Conservation (phyloP, 1,140 invertebrate genomes). For the Contarinia nasturtii region DNA sequence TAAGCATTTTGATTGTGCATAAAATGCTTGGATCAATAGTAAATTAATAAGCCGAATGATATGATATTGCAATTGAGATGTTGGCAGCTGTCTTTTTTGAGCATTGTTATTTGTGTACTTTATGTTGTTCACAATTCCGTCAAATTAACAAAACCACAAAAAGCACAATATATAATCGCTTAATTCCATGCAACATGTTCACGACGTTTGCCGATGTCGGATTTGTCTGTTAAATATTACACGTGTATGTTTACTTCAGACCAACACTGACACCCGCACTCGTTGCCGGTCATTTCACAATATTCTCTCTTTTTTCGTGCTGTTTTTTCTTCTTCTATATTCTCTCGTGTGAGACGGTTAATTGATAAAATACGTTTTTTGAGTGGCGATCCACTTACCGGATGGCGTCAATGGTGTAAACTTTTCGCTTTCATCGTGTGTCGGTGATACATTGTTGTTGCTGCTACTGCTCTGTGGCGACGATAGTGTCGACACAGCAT, state of each 20-base stretch:
- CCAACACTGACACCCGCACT: background rate
- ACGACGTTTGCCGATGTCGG: background rate
- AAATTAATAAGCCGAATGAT: background rate
- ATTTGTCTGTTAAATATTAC: background rate
- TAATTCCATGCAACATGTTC: background rate
- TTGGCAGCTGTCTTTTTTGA: background rate
- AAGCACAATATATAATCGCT: too few species aligned
- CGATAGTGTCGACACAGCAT: conserved; percentile 18
- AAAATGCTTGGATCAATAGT: too few species aligned
- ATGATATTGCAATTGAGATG: background rate
- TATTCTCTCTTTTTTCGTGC: too few species aligned
- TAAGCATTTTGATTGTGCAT: too few species aligned
- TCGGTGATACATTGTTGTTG: conserved; percentile 18
- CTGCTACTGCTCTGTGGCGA: conserved; percentile 21
- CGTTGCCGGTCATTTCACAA: too few species aligned
- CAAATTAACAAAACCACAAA: too few species aligned
- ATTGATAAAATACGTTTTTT: background rate
- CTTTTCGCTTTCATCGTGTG: conserved; percentile 16
- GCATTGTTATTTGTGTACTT: background rate
- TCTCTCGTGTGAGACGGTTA: too few species aligned
- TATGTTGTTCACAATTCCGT: too few species aligned
- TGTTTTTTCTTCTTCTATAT: background rate
- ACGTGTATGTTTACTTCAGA: background rate
- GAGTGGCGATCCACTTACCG: conserved; percentile 8
- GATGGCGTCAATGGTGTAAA: conserved; percentile 21